Evolutionary conservation across 2,888 invertebrate species (phyloP).

Genomic region (Thereva unica): DNA sequence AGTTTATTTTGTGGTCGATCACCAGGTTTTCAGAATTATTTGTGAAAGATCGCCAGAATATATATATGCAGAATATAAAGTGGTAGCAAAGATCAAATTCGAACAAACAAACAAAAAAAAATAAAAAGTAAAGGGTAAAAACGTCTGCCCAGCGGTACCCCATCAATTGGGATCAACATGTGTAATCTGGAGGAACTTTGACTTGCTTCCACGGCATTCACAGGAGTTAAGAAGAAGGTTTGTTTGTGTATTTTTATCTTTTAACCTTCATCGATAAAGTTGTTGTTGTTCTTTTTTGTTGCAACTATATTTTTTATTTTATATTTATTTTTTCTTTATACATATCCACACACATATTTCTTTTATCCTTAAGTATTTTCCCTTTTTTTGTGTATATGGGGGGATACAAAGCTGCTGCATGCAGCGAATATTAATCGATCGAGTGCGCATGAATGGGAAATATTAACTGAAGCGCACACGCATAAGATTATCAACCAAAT

Average conservation of each 20-base stretch:
- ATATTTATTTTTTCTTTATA: neutral
- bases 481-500: conserved; percentile 16
- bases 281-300: too few relatives aligned
- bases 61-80: conserved; percentile 5
- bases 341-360: neutral
- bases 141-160: conserved; percentile 24
- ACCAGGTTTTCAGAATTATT: conserved; percentile 15
- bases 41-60: conserved; percentile 10
- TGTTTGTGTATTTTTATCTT: neutral
- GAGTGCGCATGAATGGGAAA: conserved; percentile 35
- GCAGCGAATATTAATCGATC: conserved; percentile 30
- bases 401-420: neutral
- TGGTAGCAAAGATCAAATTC: neutral
- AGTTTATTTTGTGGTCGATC: conserved; percentile 17
- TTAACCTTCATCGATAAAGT: too few relatives aligned
- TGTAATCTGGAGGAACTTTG: conserved; percentile 26
- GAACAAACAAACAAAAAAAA: conserved; percentile 2
- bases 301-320: too few relatives aligned
- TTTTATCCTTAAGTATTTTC: neutral
- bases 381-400: too few relatives aligned
- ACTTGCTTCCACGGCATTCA: neutral
- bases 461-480: conserved; percentile 32
- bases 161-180: conserved; percentile 35
- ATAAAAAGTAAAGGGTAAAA: neutral
- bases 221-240: conserved; percentile 17